phyloP scores from a whole-genome alignment of 2,797 vertebrate species.

The Gila robusta region DNA sequence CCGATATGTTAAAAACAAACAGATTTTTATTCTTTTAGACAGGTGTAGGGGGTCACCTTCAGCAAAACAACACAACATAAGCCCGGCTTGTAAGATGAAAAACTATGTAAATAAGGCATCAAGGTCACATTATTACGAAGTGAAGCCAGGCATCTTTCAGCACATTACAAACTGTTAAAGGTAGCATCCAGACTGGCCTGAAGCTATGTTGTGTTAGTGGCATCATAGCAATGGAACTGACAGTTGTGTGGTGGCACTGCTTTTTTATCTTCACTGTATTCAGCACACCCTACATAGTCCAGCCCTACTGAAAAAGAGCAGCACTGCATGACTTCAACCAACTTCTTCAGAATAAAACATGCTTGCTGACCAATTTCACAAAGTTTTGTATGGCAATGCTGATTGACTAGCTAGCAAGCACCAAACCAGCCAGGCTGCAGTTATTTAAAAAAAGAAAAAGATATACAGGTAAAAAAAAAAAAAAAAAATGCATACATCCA shows the following conservation, averaged over 20 bases:
- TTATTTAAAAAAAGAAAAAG: background rate
- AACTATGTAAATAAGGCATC: background rate
- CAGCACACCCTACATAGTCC: background rate
- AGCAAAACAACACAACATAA: constrained; percentile 9
- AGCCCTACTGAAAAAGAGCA: background rate
- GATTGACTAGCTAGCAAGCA: background rate
- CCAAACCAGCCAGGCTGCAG: background rate
- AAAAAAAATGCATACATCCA: background rate
- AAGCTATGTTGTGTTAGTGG: background rate
- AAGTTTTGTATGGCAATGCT: background rate
- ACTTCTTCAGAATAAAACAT: background rate
- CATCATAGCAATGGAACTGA: background rate
- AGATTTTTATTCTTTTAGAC: constrained; percentile 38
- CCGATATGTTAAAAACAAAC: constrained; percentile 3
- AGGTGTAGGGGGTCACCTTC: constrained; percentile 35
- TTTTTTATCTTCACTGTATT: background rate
- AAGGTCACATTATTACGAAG: background rate
- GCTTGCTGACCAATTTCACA: background rate
- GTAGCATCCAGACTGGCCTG: background rate
- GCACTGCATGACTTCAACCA: background rate
- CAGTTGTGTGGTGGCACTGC: background rate
- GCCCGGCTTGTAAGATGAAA: background rate
- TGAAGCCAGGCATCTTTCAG: background rate
- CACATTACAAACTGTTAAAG: constrained; percentile 5
- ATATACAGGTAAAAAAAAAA: too few species aligned